Conservation (phyloP, 2,888 invertebrate species). For the Villa cingulata region DNA sequence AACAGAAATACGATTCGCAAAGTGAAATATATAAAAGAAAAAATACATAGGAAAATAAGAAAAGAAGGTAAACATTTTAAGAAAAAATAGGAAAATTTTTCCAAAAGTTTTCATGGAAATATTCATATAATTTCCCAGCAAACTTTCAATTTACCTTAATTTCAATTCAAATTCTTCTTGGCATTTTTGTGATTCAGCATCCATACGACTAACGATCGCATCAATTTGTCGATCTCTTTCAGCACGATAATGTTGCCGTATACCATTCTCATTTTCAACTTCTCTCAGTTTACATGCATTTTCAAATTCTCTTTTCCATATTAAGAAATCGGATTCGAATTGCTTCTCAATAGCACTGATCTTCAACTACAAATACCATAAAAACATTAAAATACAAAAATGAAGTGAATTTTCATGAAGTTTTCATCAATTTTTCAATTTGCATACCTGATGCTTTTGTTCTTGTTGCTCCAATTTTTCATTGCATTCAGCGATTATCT, state of each 20-base stretch:
- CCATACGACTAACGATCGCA: constrained; percentile 33
- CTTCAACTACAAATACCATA: constrained; percentile 37
- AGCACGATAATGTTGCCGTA: constrained; percentile 53
- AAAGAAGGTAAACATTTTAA: no score
- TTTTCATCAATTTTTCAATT: background rate
- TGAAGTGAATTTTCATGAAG: background rate
- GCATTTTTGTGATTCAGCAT: constrained; percentile 29
- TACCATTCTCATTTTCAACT: constrained; percentile 51
- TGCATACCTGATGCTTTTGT: constrained; percentile 30
- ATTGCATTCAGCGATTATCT: constrained; percentile 38
- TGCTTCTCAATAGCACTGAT: constrained; percentile 43
- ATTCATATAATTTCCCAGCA: background rate
- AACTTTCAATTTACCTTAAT: constrained; percentile 21
- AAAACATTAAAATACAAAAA: background rate
- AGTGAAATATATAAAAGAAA: background rate
- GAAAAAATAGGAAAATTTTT: no score
- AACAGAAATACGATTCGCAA: background rate
- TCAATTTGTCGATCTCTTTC: constrained; percentile 72
- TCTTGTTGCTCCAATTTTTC: constrained; percentile 39
- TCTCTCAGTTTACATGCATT: constrained; percentile 37
- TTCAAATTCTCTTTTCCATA: constrained; percentile 46
- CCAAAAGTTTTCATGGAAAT: no score
- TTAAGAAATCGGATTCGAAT: constrained; percentile 46
- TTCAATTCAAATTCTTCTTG: constrained; percentile 32
- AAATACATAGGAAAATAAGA: no score